Conservation (phyloP, 2,888 invertebrate genomes). For the Andrena dorsata region DNA sequence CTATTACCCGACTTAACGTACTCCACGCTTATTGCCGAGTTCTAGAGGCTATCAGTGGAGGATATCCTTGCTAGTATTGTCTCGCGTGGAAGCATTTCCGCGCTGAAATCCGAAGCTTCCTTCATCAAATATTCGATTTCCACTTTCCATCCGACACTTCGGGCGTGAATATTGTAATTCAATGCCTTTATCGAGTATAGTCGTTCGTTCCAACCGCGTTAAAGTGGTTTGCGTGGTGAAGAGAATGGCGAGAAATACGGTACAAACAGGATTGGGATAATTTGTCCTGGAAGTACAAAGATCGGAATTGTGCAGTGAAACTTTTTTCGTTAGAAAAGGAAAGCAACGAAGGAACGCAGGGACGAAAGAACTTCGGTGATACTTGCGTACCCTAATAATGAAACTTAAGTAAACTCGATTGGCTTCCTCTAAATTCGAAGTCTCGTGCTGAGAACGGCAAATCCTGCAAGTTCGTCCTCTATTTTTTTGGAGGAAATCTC, state of each 20-base stretch:
- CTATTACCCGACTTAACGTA: conserved; percentile 32
- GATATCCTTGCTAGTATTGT: background rate
- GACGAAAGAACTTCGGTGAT: background rate
- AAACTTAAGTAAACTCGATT: no score
- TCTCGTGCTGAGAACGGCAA: no score
- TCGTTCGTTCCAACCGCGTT: background rate
- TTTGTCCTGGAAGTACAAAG: background rate
- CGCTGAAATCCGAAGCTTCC: background rate
- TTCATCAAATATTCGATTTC: background rate
- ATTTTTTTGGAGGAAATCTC: no score
- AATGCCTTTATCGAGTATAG: background rate
- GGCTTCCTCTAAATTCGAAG: no score
- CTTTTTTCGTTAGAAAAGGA: no score
- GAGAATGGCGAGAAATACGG: background rate
- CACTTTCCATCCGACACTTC: background rate
- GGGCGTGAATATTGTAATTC: background rate
- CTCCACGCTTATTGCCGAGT: background rate
- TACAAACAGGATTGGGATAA: background rate
- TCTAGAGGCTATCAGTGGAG: background rate
- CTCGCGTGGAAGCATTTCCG: background rate
- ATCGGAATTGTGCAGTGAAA: background rate
- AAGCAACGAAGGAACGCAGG: background rate
- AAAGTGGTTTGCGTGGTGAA: background rate
- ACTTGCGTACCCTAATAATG: background rate
- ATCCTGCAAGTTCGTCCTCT: no score